Conservation (phyloP, 2,113 vertebrate genomes). For the Melanotaenia duboulayi region DNA sequence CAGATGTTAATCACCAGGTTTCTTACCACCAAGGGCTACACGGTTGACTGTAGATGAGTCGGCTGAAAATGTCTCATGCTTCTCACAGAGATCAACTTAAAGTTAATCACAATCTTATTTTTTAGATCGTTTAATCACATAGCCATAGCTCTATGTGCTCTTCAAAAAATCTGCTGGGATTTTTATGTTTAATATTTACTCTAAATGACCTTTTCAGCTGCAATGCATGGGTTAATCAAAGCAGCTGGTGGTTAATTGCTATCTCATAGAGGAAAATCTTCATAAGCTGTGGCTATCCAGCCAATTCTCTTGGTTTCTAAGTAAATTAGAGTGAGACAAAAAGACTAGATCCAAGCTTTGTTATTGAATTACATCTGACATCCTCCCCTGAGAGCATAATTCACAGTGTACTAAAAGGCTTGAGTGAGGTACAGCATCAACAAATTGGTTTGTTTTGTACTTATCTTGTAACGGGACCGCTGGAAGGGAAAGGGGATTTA, state of each 20-base stretch:
- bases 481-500: constrained; percentile 49
- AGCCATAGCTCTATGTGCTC: too few species aligned
- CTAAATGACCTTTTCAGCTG: constrained; percentile 1
- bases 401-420: constrained; percentile 69
- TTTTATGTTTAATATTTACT: constrained; percentile 6
- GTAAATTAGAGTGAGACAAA: constrained; percentile 83
- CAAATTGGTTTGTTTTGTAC: constrained; percentile 75
- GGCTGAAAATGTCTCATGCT: too few species aligned
- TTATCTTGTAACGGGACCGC: constrained; percentile 43
- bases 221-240: neutral
- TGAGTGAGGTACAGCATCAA: constrained; percentile 48
- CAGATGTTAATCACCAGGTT: too few species aligned
- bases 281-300: constrained; percentile 68
- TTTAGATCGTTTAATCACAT: too few species aligned
- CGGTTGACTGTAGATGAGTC: too few species aligned
- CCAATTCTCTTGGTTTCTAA: constrained; percentile 78
- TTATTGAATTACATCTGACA: constrained; percentile 75
- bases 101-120: too few species aligned
- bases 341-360: constrained; percentile 68
- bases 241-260: constrained; percentile 74
- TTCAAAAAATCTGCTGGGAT: neutral
- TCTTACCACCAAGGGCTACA: too few species aligned
- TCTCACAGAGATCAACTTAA: too few species aligned
- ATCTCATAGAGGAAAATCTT: constrained; percentile 59
- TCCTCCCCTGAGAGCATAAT: constrained; percentile 65